Percentiles rank a stretch among this genome's conserved stretches.
phyloP scores from a whole-genome alignment of 2,113 vertebrate genomes.

The Octodon degus region DNA sequence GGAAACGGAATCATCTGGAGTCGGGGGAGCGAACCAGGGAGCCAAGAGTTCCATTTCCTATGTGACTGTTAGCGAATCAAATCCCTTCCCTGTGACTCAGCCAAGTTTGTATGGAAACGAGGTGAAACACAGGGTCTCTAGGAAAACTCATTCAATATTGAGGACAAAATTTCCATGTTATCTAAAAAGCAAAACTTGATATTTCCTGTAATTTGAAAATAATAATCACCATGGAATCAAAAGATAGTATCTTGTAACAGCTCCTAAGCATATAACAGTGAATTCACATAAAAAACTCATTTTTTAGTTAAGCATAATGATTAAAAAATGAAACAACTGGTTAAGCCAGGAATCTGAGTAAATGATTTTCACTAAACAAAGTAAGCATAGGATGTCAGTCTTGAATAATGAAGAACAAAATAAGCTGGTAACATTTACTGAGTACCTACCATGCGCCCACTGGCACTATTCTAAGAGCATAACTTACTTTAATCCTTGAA shows the following conservation, averaged over 20 bases:
- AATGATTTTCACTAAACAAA: constrained; percentile 4
- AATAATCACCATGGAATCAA: constrained; percentile 1
- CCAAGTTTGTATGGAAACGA: constrained; percentile 44
- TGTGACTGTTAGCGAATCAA: not conserved
- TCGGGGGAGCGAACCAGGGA: not conserved
- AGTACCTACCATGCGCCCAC: not conserved
- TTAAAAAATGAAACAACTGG: constrained; percentile 1
- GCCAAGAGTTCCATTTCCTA: constrained; percentile 53
- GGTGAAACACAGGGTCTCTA: constrained; percentile 50
- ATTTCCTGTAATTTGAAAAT: constrained; percentile 24
- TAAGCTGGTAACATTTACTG: not conserved
- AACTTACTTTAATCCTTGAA: not conserved
- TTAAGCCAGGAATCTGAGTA: not conserved
- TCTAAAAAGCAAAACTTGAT: constrained; percentile 34
- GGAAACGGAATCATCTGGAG: constrained; percentile 41
- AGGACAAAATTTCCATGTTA: constrained; percentile 29
- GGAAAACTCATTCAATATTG: constrained; percentile 44
- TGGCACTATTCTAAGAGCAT: not conserved
- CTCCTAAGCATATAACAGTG: not conserved
- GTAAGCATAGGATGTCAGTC: not conserved
- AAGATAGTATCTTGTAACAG: not conserved
- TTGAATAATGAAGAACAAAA: constrained; percentile 28
- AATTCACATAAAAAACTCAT: not conserved
- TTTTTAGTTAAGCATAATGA: constrained; percentile 20
- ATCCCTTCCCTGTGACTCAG: constrained; percentile 64